Conservation (phyloP, 2,888 invertebrate species). For the Hydraecia micacea region DNA sequence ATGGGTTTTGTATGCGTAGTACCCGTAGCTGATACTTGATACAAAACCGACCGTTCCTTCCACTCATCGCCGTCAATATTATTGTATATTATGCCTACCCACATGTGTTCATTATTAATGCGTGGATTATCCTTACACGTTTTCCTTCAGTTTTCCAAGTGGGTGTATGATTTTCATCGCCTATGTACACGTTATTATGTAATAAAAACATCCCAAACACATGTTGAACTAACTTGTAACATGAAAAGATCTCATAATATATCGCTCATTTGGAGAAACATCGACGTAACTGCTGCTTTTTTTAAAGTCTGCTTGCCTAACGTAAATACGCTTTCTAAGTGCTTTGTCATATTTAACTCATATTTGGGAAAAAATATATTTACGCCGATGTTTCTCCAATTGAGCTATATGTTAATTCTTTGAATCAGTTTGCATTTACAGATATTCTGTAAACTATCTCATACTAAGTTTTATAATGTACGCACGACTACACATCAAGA, state of each 20-base stretch:
- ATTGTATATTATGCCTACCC: conserved; percentile 20
- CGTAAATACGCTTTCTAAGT: too few relatives aligned
- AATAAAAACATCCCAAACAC: conserved; percentile 30
- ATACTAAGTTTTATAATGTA: background rate
- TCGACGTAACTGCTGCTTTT: too few relatives aligned
- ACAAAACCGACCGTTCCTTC: conserved; percentile 8
- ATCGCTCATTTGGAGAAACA: too few relatives aligned
- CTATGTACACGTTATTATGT: conserved; percentile 24
- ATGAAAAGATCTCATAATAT: conserved; percentile 10
- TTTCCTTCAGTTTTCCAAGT: conserved; percentile 46
- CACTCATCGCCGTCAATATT: conserved; percentile 7
- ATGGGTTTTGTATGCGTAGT: conserved; percentile 5
- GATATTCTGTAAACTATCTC: background rate
- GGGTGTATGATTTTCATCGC: conserved; percentile 44
- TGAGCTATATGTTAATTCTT: background rate
- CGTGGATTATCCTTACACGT: conserved; percentile 31
- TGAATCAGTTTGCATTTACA: background rate
- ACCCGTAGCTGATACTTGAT: conserved; percentile 16
- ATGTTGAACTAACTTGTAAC: conserved; percentile 5
- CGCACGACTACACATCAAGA: background rate
- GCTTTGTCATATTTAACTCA: too few relatives aligned
- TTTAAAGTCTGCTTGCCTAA: too few relatives aligned
- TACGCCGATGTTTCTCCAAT: too few relatives aligned
- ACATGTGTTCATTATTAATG: conserved; percentile 47
- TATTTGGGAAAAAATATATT: too few relatives aligned